Base-by-base conservation (phyloP, 2,888 invertebrate genomes). In the Leptinotarsa rubiginosa region DNA sequence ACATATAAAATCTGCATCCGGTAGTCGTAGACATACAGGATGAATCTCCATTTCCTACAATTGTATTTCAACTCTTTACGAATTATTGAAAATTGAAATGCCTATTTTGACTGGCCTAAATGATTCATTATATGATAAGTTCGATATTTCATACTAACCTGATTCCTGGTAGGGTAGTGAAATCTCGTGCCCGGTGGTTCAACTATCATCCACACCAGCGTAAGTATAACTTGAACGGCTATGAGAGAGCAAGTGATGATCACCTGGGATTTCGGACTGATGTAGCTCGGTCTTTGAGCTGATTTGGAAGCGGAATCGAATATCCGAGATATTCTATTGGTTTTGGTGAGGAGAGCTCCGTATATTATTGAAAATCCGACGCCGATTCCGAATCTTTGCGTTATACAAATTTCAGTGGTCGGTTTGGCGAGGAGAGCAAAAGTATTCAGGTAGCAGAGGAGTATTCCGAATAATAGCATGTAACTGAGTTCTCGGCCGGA, bases 301-400 rank as follows among this genome's bases (percentile, higher is more conserved):
- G 92, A 92, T 81, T 89, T 89, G 41, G 91, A 89, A 18, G 92
- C 92, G 62, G 91, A 90, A 83, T 91, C 90, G 85, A 92, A 92
- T 81, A 92, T 92, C 78, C 92, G 85, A 4, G 91, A 90, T 75
- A 90, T 90, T 74, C 92, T 86, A 83, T 92, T 93, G 54, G 92
- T 93, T 86, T 93, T 93, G 25, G 92, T 92, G 50, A 93, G 87
- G 64, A 93, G 87, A 1, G 92, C 91, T 16, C 91, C 91, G 84
- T 93, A 93, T 68, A 92, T 91, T 67, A 92, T 89, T 73, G 91
- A 90, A 79, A 93, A 91, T 31, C 93, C 92, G 49, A 93, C 90
- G 1, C 93, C 92, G 12, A 93, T 91, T 12, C 92, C 89, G 78
- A 92, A 91, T 71, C 93, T 88, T 76, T 92, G 90, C 10, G 92